These are phyloP conservation scores for Nudaria mundana DNA, from an alignment of 2,888 invertebrate species.

Conservation along the genomic window DNA sequence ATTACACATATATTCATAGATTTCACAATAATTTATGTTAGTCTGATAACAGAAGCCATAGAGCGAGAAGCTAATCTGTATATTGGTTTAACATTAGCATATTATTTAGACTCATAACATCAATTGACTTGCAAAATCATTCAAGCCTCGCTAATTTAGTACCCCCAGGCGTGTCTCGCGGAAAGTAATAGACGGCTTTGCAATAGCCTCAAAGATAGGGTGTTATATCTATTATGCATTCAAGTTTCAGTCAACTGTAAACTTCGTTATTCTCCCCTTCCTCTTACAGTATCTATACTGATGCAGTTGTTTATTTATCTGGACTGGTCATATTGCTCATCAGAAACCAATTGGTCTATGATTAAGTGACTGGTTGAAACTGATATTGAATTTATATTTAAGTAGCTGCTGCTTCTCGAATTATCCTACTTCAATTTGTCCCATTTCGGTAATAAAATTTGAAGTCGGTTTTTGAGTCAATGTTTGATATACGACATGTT, in stretches of 20 bases:
- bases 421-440: too few species aligned
- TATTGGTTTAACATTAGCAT: conserved; percentile 27
- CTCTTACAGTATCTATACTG: neutral
- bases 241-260: conserved; percentile 4
- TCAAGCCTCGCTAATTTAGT: conserved; percentile 13
- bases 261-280: too few species aligned
- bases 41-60: conserved; percentile 12
- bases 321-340: neutral
- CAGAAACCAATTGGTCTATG: neutral
- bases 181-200: conserved; percentile 15
- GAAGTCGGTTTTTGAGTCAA: too few species aligned
- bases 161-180: conserved; percentile 15
- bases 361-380: too few species aligned
- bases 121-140: conserved; percentile 17
- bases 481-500: neutral
- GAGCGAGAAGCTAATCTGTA: conserved; percentile 13
- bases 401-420: too few species aligned
- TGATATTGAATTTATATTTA: too few species aligned
- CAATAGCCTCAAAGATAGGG: conserved; percentile 2
- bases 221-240: conserved; percentile 8
- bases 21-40: too few species aligned
- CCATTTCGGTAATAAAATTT: too few species aligned
- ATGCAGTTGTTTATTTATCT: neutral
- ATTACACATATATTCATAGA: too few species aligned
- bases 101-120: conserved; percentile 21